A percentile compares a stretch with the other conserved stretches of the same genome.
Evolutionary conservation across 2,888 invertebrate species (phyloP).

Genomic region (Pyrocoelia pectoralis): DNA sequence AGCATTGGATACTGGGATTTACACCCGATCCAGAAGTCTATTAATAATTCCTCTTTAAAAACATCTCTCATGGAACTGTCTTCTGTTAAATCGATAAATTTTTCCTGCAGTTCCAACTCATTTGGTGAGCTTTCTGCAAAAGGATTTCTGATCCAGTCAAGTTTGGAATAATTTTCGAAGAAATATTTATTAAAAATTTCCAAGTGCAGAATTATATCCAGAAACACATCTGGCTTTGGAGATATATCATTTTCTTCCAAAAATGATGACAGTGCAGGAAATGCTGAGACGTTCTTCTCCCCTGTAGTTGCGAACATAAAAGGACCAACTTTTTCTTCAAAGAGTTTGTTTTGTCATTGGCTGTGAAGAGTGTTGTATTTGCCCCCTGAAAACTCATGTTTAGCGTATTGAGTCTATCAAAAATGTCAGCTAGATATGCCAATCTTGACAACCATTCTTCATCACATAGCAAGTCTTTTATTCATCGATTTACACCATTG

Average conservation of each 20-base stretch:
- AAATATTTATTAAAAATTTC: neutral
- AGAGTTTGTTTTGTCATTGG: neutral
- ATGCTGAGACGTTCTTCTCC: neutral
- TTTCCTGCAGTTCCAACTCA: neutral
- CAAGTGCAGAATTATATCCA: conserved; percentile 5
- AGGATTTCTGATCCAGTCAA: conserved; percentile 7
- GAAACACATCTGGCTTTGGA: neutral
- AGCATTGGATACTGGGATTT: neutral
- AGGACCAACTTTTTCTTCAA: conserved; percentile 5
- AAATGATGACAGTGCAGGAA: neutral
- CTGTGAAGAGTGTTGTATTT: conserved; percentile 7
- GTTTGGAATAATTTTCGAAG: conserved; percentile 3
- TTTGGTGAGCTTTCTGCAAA: neutral
- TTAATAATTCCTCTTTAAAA: conserved; percentile 12
- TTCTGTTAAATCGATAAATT: conserved; percentile 8
- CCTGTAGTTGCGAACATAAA: neutral
- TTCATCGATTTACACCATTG: too few relatives aligned
- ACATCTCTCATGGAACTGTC: conserved; percentile 7
- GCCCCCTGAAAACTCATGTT: neutral
- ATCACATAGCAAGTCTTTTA: conserved; percentile 22
- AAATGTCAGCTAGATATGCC: conserved; percentile 19
- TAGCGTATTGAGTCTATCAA: conserved; percentile 3
- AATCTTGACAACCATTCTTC: conserved; percentile 28
- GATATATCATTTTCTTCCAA: neutral
- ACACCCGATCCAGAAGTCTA: conserved; percentile 13